Percentiles rank a stretch among this genome's conserved stretches.
These are phyloP conservation scores for Neostethus bicornis DNA, from an alignment of 2,797 vertebrate species.

Conservation along the genomic window DNA sequence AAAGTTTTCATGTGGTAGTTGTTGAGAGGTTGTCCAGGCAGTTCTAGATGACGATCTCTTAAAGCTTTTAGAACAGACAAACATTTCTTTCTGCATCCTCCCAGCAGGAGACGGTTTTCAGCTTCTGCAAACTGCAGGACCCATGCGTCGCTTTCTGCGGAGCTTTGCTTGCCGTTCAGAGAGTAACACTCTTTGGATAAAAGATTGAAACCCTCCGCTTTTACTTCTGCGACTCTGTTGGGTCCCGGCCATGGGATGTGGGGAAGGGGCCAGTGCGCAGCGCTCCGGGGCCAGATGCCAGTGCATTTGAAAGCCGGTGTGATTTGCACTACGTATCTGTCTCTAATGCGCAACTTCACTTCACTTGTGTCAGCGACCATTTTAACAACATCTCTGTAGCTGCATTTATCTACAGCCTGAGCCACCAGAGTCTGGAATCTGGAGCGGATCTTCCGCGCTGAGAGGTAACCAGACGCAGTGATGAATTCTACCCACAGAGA, in stretches of 20 bases:
- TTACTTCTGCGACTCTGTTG: constrained; percentile 97
- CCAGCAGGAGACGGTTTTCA: constrained; percentile 96
- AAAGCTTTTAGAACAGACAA: constrained; percentile 95
- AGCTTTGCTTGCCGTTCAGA: constrained; percentile 98
- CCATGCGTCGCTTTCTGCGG: constrained; percentile 99
- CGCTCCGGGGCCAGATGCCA: constrained; percentile 98
- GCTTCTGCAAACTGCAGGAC: constrained; percentile 98
- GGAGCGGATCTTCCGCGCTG: constrained; percentile 97
- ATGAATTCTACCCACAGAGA: constrained; percentile 99
- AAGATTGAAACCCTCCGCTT: constrained; percentile 99
- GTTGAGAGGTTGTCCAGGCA: constrained; percentile 95
- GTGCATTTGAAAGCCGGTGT: constrained; percentile 99
- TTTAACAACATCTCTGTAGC: constrained; percentile 98
- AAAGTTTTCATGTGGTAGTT: constrained; percentile 99
- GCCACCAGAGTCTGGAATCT: constrained; percentile 98
- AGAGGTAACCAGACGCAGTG: constrained; percentile 98
- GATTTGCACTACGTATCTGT: constrained; percentile 98
- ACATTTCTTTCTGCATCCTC: constrained; percentile 97
- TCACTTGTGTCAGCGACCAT: constrained; percentile 99
- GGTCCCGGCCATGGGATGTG: constrained; percentile 99
- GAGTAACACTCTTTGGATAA: constrained; percentile 99
- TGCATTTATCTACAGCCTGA: constrained; percentile 99
- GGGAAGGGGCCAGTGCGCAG: constrained; percentile 98
- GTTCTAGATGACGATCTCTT: constrained; percentile 96
- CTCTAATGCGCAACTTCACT: constrained; percentile 94